phyloP scores from a whole-genome alignment of 2,797 vertebrate species.

The Dryobates pubescens region DNA sequence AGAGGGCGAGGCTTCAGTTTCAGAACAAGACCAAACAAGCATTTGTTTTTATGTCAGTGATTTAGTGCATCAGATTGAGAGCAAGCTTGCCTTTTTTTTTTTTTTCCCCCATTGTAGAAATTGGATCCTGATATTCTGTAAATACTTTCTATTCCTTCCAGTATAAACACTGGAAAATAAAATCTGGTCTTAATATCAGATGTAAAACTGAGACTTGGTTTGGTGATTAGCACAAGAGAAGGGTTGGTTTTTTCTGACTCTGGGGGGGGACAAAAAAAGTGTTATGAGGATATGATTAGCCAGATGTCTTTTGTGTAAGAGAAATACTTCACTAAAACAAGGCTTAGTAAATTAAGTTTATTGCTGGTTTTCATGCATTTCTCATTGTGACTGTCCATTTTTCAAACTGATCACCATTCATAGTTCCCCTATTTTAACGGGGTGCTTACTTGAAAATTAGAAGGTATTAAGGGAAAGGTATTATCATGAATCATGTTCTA shows the following conservation, averaged over 20 bases:
- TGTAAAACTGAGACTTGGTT: not conserved
- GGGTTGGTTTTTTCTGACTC: not conserved
- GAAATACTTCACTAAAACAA: not conserved
- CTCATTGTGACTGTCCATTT: not conserved
- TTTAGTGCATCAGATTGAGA: not conserved
- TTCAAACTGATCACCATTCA: not conserved
- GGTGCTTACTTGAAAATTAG: not conserved
- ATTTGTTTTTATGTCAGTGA: conserved; percentile 30
- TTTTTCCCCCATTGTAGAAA: not conserved
- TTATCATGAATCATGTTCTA: not conserved
- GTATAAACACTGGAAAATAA: not conserved
- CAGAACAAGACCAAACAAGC: conserved; percentile 62
- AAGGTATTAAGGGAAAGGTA: not conserved
- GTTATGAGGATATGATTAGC: not conserved
- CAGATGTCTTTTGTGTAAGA: not conserved
- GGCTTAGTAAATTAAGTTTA: not conserved
- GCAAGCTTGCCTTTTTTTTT: not conserved
- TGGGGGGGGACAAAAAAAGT: not conserved
- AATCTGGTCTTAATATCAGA: not conserved
- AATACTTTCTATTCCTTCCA: not conserved
- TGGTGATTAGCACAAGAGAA: not conserved
- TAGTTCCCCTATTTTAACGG: not conserved
- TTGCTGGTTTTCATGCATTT: not conserved
- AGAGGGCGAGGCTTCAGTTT: conserved; percentile 35
- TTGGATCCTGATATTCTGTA: not conserved